Percentiles rank a stretch among this genome's conserved stretches.
Conservation (phyloP, 2,113 vertebrate species). For the Eolophus roseicapilla region DNA sequence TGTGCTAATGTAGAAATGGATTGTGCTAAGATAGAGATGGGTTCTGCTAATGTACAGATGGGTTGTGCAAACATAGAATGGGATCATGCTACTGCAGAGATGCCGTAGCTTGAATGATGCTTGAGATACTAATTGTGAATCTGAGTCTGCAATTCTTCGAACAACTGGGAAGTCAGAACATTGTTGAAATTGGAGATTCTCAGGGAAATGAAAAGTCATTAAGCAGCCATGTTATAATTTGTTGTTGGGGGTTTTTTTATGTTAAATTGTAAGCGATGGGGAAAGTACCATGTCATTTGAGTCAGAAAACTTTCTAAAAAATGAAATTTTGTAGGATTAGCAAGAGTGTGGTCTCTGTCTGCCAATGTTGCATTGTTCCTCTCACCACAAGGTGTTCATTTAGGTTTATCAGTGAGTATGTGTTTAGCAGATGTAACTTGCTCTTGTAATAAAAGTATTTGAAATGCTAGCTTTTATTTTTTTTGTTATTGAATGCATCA, state of each 20-base stretch:
- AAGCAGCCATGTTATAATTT: background rate
- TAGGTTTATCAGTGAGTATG: background rate
- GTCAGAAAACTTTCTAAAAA: background rate
- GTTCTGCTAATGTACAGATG: background rate
- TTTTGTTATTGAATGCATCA: background rate
- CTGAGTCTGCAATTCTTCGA: background rate
- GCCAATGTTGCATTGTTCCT: background rate
- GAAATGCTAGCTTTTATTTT: background rate
- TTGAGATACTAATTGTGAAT: background rate
- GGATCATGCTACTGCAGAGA: background rate
- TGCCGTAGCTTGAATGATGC: background rate
- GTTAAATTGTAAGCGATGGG: background rate
- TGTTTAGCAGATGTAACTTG: background rate
- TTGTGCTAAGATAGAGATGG: background rate
- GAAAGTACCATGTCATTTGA: background rate
- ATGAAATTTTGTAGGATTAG: background rate
- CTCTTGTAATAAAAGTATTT: background rate
- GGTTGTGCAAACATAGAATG: background rate
- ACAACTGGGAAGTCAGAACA: background rate
- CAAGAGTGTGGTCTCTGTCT: background rate
- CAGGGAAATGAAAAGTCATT: background rate
- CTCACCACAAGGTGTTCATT: background rate
- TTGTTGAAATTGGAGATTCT: background rate
- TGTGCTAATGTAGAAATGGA: background rate
- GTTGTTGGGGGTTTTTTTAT: rapidly evolving